phyloP scores from a whole-genome alignment of 2,797 vertebrate genomes.

The Rhodeus uyekii region DNA sequence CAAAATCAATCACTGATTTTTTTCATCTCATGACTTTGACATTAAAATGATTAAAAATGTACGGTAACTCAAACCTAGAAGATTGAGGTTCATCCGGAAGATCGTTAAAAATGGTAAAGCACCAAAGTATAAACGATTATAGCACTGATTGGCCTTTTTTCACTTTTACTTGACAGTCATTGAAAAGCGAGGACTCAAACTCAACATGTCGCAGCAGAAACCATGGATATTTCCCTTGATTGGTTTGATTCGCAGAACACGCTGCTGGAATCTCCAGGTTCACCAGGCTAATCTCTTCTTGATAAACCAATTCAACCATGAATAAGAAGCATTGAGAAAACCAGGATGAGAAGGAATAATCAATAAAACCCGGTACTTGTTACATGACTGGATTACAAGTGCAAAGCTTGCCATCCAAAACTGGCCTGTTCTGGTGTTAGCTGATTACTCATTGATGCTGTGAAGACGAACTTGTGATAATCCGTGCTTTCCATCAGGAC shows the following conservation, averaged over 20 bases:
- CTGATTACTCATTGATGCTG: neutral
- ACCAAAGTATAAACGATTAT: neutral
- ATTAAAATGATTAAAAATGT: slow-evolving; percentile 28
- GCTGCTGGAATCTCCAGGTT: slow-evolving; percentile 53
- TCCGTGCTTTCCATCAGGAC: neutral
- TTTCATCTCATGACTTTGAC: neutral
- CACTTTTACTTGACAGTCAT: neutral
- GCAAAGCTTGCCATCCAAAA: slow-evolving; percentile 40
- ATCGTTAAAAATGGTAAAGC: slow-evolving; percentile 7
- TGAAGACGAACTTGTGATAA: slow-evolving; percentile 12
- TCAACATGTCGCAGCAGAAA: neutral
- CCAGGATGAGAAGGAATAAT: slow-evolving; percentile 63
- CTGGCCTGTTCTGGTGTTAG: slow-evolving; percentile 7
- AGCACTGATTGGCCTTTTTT: neutral
- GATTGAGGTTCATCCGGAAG: neutral
- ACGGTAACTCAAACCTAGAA: slow-evolving; percentile 12
- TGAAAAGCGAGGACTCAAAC: neutral
- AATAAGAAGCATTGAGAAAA: slow-evolving; percentile 66
- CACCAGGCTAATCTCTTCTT: slow-evolving; percentile 70
- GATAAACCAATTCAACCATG: slow-evolving; percentile 66
- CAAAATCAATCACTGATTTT: slow-evolving; percentile 14
- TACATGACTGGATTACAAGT: slow-evolving; percentile 49
- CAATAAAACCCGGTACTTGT: slow-evolving; percentile 56
- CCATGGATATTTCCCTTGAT: neutral
- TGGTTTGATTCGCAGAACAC: slow-evolving; percentile 13